These are phyloP conservation scores for Eupithecia centaureata DNA, from an alignment of 2,888 invertebrate species.

Conservation along the genomic window DNA sequence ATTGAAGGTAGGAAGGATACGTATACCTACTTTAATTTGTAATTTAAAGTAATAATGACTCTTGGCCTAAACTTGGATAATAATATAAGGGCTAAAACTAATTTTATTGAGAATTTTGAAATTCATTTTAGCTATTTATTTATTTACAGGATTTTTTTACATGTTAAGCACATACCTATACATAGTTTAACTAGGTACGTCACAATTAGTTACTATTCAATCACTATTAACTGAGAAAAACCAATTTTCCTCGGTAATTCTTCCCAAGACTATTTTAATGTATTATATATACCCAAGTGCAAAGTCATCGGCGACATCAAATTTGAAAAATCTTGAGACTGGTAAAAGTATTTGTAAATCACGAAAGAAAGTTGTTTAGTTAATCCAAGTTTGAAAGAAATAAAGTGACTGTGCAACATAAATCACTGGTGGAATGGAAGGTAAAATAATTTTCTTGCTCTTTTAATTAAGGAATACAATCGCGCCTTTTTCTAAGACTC, in stretches of 20 bases:
- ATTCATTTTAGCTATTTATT: no score
- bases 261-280: no score
- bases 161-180: no score
- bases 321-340: no score
- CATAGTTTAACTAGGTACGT: no score
- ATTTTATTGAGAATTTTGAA: neutral
- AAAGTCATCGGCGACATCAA: no score
- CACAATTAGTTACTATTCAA: no score
- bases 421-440: neutral
- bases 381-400: neutral
- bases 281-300: no score
- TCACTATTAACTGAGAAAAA: no score
- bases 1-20: neutral
- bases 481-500: conserved; percentile 51
- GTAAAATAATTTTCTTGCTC: conserved; percentile 7
- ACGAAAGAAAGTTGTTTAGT: neutral
- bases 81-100: neutral
- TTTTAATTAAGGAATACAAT: conserved; percentile 53
- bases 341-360: neutral
- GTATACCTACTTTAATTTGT: neutral
- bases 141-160: no score
- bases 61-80: neutral
- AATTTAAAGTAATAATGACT: neutral
- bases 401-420: neutral
- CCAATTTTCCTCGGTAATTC: no score